Evolutionary conservation across 2,797 vertebrate genomes (phyloP).

Genomic region (Danio choprae): DNA sequence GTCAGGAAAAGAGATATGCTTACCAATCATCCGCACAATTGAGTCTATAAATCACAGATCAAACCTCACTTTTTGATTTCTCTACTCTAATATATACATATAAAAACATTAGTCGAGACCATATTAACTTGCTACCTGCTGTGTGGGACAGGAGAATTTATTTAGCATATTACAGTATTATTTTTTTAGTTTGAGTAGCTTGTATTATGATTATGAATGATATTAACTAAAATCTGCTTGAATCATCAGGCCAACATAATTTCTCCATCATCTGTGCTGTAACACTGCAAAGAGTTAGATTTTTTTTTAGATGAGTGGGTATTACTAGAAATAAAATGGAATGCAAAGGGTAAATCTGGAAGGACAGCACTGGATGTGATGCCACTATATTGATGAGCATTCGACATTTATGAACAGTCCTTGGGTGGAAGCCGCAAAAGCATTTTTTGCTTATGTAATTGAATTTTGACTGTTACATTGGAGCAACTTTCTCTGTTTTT

Average conservation of each 20-base stretch:
- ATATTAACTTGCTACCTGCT: slow-evolving; percentile 23
- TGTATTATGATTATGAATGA: background rate
- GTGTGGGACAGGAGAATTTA: background rate
- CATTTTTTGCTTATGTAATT: background rate
- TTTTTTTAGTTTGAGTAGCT: background rate
- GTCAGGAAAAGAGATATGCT: background rate
- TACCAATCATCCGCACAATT: background rate
- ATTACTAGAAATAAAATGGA: background rate
- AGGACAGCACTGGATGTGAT: background rate
- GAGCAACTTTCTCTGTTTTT: background rate
- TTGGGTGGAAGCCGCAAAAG: background rate
- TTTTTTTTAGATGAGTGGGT: background rate
- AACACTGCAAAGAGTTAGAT: background rate
- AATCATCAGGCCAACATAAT: background rate
- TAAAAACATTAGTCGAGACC: background rate
- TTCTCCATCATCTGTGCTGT: background rate
- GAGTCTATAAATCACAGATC: background rate
- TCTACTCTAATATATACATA: background rate
- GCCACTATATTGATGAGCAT: background rate
- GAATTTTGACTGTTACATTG: background rate
- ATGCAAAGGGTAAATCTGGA: background rate
- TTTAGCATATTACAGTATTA: background rate
- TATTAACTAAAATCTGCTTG: background rate
- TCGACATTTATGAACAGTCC: background rate
- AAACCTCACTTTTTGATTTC: background rate